Evolutionary conservation across 53 echinoderm and acorn worm genomes (phyloP).

Genomic region (Antedon mediterranea): DNA sequence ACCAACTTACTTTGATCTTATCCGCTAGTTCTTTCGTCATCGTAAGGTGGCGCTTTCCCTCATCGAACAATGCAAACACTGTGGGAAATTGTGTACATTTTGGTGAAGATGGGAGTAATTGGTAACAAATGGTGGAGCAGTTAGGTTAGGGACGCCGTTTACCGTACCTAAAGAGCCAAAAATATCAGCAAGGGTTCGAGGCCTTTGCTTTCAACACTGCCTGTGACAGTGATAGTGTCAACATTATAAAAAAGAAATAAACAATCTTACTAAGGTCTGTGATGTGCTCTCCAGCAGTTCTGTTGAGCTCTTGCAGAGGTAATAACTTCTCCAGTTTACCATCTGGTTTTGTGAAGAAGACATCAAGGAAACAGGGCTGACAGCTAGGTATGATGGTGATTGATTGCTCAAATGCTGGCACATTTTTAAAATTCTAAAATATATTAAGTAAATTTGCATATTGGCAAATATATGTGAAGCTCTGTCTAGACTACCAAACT

Average conservation of each 20-base stretch:
- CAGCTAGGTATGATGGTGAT: conserved; percentile 46
- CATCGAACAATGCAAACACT: conserved; percentile 79
- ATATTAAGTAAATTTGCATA: neutral
- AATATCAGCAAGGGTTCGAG: too few species aligned
- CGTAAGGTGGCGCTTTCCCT: conserved; percentile 49
- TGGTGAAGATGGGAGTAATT: too few species aligned
- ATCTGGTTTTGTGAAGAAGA: conserved; percentile 35
- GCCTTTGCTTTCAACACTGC: neutral
- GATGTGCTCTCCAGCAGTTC: conserved; percentile 56
- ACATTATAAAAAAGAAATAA: too few species aligned
- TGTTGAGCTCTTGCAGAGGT: conserved; percentile 51
- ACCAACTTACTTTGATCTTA: conserved; percentile 73
- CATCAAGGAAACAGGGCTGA: conserved; percentile 49
- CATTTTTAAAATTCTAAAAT: conserved; percentile 20
- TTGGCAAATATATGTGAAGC: neutral
- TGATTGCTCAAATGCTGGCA: conserved; percentile 28
- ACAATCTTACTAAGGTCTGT: conserved; percentile 41
- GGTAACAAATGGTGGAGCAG: too few species aligned
- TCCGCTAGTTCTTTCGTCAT: conserved; percentile 43
- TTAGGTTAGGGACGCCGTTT: too few species aligned
- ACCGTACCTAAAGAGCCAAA: too few species aligned
- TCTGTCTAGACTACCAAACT: too few species aligned
- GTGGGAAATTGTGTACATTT: conserved; percentile 5
- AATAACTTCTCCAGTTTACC: conserved; percentile 36
- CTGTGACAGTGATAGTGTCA: neutral